Conservation (phyloP, 2,113 vertebrate species). For the Ailurus styani region DNA sequence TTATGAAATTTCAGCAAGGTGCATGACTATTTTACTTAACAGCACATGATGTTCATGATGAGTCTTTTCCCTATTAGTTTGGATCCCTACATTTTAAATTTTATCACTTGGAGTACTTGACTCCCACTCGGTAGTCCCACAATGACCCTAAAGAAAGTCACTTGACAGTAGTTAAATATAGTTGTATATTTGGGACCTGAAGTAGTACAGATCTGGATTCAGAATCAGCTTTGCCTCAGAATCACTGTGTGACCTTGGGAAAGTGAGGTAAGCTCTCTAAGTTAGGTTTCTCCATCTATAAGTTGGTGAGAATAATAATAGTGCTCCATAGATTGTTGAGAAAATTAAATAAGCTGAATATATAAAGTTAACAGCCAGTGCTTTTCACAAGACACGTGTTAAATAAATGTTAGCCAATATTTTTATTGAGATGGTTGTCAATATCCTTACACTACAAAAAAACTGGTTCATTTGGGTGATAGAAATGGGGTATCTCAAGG, state of each 20-base stretch:
- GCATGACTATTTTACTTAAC: constrained; percentile 20
- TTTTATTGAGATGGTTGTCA: neutral
- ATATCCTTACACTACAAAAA: neutral
- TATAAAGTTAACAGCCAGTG: neutral
- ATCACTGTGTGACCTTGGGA: neutral
- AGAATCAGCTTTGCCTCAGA: neutral
- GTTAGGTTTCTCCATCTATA: neutral
- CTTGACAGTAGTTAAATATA: neutral
- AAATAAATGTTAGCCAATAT: constrained; percentile 8
- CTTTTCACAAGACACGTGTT: neutral
- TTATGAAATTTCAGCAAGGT: constrained; percentile 22
- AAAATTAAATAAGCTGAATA: neutral
- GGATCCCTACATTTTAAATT: neutral
- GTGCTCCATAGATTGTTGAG: neutral
- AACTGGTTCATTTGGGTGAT: neutral
- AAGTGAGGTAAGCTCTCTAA: neutral
- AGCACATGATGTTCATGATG: neutral
- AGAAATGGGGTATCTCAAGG: neutral
- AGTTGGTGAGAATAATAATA: neutral
- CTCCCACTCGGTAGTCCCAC: neutral
- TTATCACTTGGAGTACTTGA: neutral
- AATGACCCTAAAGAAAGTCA: neutral
- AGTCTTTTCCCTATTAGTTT: neutral
- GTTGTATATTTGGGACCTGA: neutral
- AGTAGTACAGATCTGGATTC: neutral